A percentile compares a stretch with the other conserved stretches of the same genome.
phyloP scores from a whole-genome alignment of 1,140 invertebrate genomes.

The Conus ventricosus region DNA sequence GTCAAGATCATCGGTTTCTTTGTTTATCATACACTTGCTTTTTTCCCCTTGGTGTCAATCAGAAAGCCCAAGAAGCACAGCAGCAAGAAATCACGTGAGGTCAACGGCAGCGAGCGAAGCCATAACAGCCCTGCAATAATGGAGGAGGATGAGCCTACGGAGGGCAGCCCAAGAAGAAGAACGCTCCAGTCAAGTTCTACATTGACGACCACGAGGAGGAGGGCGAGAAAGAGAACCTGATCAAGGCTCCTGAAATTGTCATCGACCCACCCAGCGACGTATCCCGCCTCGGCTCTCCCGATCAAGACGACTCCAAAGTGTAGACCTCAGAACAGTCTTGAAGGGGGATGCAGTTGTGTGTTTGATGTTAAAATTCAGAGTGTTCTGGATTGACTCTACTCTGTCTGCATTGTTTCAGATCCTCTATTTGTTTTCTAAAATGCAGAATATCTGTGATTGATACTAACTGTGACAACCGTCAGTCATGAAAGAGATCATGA shows the following conservation, averaged over 20 bases:
- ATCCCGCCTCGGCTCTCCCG: constrained; percentile 37
- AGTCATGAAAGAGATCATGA: too few species aligned
- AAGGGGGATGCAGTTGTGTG: too few species aligned
- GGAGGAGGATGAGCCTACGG: constrained; percentile 39
- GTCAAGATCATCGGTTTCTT: too few species aligned
- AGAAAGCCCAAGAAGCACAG: constrained; percentile 51
- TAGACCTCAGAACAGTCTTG: neutral
- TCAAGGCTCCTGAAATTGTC: constrained; percentile 59
- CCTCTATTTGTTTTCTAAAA: too few species aligned
- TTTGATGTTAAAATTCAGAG: too few species aligned
- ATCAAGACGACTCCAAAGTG: constrained; percentile 41
- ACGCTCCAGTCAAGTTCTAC: constrained; percentile 59
- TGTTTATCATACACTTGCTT: neutral
- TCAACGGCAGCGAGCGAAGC: constrained; percentile 36
- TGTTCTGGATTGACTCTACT: too few species aligned
- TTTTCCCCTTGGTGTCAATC: neutral
- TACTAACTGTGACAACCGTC: too few species aligned
- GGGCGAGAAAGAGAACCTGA: constrained; percentile 59
- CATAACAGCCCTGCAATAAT: constrained; percentile 51
- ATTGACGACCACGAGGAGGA: constrained; percentile 61
- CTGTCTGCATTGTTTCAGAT: too few species aligned
- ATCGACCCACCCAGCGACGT: constrained; percentile 62
- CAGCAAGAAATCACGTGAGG: constrained; percentile 39
- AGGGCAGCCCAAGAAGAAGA: constrained; percentile 49
- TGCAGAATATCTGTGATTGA: too few species aligned